These are phyloP conservation scores for Dinoponera quadriceps DNA, from an alignment of 1,140 invertebrate species.

Conservation along the genomic window DNA sequence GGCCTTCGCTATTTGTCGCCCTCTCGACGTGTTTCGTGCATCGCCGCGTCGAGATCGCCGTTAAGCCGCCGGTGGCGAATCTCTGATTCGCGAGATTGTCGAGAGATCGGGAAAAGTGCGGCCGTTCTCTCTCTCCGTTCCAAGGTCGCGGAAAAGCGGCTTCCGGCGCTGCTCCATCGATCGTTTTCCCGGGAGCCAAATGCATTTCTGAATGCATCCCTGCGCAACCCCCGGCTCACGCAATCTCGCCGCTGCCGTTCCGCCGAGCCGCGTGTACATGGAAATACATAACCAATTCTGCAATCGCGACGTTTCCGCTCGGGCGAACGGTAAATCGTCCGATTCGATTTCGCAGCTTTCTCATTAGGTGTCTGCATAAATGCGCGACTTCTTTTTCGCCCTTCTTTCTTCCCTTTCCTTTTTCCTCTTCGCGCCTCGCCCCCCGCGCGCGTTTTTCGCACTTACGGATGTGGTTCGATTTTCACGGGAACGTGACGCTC, in stretches of 20 bases:
- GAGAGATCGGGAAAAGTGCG: slow-evolving; percentile 1
- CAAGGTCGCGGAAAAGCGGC: slow-evolving; percentile 24
- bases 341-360: slow-evolving; percentile 33
- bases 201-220: slow-evolving; percentile 53
- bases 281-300: slow-evolving; percentile 55
- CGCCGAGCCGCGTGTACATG: not conserved
- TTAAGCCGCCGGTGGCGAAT: no score
- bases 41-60: no score
- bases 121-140: not conserved
- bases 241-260: slow-evolving; percentile 31
- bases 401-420: not conserved
- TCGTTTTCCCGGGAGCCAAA: slow-evolving; percentile 56
- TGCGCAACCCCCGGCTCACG: slow-evolving; percentile 37
- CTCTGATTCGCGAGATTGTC: not conserved
- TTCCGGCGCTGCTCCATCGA: slow-evolving; percentile 36
- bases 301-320: slow-evolving; percentile 42
- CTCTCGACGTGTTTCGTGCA: no score
- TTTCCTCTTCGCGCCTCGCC: not conserved
- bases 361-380: slow-evolving; percentile 37
- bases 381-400: not conserved
- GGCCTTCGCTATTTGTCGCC: no score
- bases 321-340: slow-evolving; percentile 45
- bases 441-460: no score
- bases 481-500: no score
- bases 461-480: no score